Evolutionary conservation across 2,888 invertebrate species (phyloP).

Genomic region (Coleophora flavipennella): DNA sequence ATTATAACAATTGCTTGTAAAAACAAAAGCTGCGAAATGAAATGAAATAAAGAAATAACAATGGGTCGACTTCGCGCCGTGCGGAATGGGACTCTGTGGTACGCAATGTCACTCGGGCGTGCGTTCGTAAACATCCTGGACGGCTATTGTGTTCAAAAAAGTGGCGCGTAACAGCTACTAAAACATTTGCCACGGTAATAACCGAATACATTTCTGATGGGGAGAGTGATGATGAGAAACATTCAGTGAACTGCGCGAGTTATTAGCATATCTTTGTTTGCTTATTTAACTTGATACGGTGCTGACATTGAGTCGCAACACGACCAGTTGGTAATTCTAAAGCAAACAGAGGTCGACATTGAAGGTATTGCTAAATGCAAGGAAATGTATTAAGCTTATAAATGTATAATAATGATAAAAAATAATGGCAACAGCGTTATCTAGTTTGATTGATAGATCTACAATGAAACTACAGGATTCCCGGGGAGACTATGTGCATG

Average conservation of each 20-base stretch:
- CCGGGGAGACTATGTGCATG: constrained; percentile 54
- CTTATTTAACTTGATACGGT: constrained; percentile 23
- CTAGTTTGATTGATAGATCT: constrained; percentile 31
- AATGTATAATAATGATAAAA: constrained; percentile 14
- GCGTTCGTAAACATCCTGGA: background rate
- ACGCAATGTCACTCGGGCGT: constrained; percentile 19
- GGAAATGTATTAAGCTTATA: constrained; percentile 20
- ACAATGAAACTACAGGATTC: constrained; percentile 46
- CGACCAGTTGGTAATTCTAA: constrained; percentile 21
- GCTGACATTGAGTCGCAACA: constrained; percentile 32
- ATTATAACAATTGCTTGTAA: too few relatives aligned
- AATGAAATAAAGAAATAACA: constrained; percentile 41
- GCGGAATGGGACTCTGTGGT: constrained; percentile 35
- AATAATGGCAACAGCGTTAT: constrained; percentile 18
- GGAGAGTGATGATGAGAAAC: constrained; percentile 2
- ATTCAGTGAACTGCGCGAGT: background rate
- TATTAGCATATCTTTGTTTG: constrained; percentile 20
- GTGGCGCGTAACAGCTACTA: too few relatives aligned
- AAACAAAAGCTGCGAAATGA: constrained; percentile 24
- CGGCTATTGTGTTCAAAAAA: too few relatives aligned
- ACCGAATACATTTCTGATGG: constrained; percentile 5
- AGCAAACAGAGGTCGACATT: constrained; percentile 40
- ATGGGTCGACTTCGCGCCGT: constrained; percentile 67
- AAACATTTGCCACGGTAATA: background rate
- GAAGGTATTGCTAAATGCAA: constrained; percentile 28